Evolutionary conservation across 2,888 invertebrate genomes (phyloP).

Genomic region (Apamea monoglypha): DNA sequence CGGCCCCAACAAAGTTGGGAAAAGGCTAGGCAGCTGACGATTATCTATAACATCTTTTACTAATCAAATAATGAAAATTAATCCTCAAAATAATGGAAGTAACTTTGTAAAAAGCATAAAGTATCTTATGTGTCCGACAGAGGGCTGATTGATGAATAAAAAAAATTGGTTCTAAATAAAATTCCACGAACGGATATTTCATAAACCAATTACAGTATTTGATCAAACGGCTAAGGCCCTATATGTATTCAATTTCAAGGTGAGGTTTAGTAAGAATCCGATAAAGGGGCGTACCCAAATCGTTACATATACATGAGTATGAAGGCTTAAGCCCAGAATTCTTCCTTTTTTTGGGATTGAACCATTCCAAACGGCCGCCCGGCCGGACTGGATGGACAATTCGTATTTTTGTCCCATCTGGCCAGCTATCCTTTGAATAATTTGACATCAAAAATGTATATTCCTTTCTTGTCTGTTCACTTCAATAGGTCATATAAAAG

Average conservation of each 20-base stretch:
- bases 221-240: not conserved
- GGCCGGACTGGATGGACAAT: not conserved
- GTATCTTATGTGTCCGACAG: too few relatives aligned
- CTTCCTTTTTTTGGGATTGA: not conserved
- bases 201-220: slow-evolving; percentile 5
- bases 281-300: not conserved
- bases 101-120: not conserved
- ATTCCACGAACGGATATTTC: slow-evolving; percentile 1
- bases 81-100: not conserved
- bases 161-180: not conserved
- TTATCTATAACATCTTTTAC: not conserved
- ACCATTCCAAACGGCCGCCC: too few relatives aligned
- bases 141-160: too few relatives aligned
- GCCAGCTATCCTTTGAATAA: not conserved
- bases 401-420: not conserved
- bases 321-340: not conserved
- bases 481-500: not conserved
- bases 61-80: not conserved
- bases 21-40: too few relatives aligned
- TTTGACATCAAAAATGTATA: not conserved
- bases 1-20: too few relatives aligned
- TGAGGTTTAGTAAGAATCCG: not conserved
- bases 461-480: too few relatives aligned
- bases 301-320: not conserved
- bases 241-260: not conserved